Conservation (phyloP, 2,888 invertebrate species). For the Cyclophora albipunctata region DNA sequence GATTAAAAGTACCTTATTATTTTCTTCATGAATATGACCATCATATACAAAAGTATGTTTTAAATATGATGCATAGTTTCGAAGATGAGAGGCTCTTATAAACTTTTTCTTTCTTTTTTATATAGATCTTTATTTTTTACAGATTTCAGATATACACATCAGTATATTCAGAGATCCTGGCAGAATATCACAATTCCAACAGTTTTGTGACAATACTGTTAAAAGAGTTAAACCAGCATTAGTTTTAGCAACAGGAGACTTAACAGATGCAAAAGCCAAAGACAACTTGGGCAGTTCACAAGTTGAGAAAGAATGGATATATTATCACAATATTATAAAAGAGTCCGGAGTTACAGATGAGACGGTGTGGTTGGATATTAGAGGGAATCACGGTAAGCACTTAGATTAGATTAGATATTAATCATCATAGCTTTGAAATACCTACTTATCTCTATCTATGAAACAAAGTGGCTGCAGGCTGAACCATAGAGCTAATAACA, state of each 20-base stretch:
- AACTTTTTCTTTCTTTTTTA: no score
- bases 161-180: conserved; percentile 86
- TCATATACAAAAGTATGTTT: no score
- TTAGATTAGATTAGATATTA: conserved; percentile 3
- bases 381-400: conserved; percentile 90
- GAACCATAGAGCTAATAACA: no score
- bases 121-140: no score
- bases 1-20: no score
- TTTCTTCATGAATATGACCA: no score
- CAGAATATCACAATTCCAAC: conserved; percentile 84
- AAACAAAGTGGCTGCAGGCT: no score
- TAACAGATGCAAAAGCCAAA: conserved; percentile 89
- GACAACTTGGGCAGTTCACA: conserved; percentile 89
- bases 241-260: conserved; percentile 90
- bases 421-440: neutral
- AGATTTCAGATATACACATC: conserved; percentile 93
- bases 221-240: conserved; percentile 82
- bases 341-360: conserved; percentile 79
- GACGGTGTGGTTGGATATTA: conserved; percentile 90
- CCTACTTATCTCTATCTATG: neutral
- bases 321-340: conserved; percentile 81
- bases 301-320: conserved; percentile 87
- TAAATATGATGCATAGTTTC: no score
- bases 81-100: no score
- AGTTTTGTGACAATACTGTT: conserved; percentile 86